A percentile compares a stretch with the other conserved stretches of the same genome.
These are phyloP conservation scores for Octonoba sinensis DNA, from an alignment of 2,888 invertebrate species.

Conservation along the genomic window DNA sequence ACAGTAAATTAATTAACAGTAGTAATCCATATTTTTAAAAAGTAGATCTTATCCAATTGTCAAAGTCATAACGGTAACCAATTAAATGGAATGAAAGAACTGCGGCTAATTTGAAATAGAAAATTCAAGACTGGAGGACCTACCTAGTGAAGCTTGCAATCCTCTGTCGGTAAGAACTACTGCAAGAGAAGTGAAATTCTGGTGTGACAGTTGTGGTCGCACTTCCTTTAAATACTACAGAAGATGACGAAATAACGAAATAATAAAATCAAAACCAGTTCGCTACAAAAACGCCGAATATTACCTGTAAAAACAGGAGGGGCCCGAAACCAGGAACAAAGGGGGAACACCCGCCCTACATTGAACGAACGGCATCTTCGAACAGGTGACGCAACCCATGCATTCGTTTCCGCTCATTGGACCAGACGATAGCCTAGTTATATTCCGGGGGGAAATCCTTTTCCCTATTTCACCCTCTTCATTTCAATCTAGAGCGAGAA, in stretches of 20 bases:
- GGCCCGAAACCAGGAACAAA: slow-evolving; percentile 47
- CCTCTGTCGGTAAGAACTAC: no score
- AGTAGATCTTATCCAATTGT: no score
- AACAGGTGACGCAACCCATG: slow-evolving; percentile 31
- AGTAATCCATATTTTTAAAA: no score
- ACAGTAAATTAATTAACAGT: no score
- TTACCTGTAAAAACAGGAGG: slow-evolving; percentile 50
- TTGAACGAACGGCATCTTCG: slow-evolving; percentile 43
- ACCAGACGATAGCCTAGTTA: slow-evolving; percentile 51
- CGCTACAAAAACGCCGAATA: slow-evolving; percentile 30
- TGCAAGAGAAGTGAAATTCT: no score
- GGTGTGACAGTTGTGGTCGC: no score
- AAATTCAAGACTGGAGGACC: no score
- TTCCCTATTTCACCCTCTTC: slow-evolving; percentile 13
- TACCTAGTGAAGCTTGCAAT: no score
- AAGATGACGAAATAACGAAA: slow-evolving; percentile 39
- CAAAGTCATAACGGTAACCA: no score
- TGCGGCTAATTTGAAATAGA: no score
- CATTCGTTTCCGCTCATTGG: slow-evolving; percentile 49
- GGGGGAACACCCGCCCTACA: slow-evolving; percentile 50
- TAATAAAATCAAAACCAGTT: slow-evolving; percentile 51
- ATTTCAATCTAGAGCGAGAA: slow-evolving; percentile 16
- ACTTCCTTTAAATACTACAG: slow-evolving; percentile 47
- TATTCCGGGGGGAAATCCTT: slow-evolving; percentile 40
- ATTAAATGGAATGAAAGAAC: no score